Evolutionary conservation across 2,888 invertebrate species (phyloP), one percentile per base, ranked within the genome.

Genomic region (Tenthredo mesomela): DNA sequence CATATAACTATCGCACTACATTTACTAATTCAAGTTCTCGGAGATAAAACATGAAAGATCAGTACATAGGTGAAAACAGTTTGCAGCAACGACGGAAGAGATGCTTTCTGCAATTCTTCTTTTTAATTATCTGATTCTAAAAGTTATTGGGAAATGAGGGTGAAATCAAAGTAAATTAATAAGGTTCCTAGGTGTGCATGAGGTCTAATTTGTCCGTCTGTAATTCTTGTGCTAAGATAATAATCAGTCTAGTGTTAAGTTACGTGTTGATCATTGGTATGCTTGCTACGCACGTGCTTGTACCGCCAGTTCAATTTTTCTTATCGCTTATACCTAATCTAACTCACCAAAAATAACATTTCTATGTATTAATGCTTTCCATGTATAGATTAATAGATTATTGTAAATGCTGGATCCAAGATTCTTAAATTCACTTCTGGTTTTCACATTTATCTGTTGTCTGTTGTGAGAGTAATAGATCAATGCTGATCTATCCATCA

Each of bases 281-380:
- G 50, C 40, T 18, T 61, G 61, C 58, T 54, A 25, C 29, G 77
- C 40, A 77, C 54, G n/a, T 54, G 77, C 77, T 77, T 77, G 77
- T 77, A 33, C 29, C 3, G 40, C 21, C 73, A 73, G 18, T n/a
- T 29, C 21, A 43, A 50, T 25, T n/a, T 80, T 58, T 77, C 6
- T 54, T 54, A 50, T 18, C 15, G 77, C 77, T 77, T 77, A 77
- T 25, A 18, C 18, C 3, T 33, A 67, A 67, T 47, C 21, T 54
- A 54, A 80, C 80, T 61, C 58, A 80, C 58, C 54, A 33, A 61
- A 61, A 58, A 58, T 80, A 80, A 80, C 80, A 40, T n/a, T 33
- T 73, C 1, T 67, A 33, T 61, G 61, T 61, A 80, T 25, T 61
- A 61, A 80, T 61, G 58, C 61, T 80, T 40, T 61, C 21, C 3